These are phyloP conservation scores for Galeopsomyia nigrocyanea DNA, from an alignment of 2,888 invertebrate genomes.

Conservation along the genomic window DNA sequence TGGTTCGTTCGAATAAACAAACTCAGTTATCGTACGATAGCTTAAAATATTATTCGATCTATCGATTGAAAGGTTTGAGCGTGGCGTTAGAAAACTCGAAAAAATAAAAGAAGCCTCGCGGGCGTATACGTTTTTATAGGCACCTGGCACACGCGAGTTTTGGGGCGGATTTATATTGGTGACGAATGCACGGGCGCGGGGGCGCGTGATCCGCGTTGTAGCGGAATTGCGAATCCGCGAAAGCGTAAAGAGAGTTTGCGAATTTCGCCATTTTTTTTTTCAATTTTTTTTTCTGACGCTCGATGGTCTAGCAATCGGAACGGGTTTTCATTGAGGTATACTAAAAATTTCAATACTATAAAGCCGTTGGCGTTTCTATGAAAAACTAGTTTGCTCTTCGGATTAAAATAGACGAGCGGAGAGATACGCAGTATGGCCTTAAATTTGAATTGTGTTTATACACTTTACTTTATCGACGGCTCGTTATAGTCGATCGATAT, in stretches of 20 bases:
- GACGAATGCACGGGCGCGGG: constrained; percentile 31
- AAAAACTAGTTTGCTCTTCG: too few species aligned
- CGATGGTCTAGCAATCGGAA: too few species aligned
- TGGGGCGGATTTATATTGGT: constrained; percentile 28
- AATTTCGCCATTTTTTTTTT: constrained; percentile 19
- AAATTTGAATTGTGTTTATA: too few species aligned
- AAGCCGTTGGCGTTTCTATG: too few species aligned
- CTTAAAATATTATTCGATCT: constrained; percentile 11
- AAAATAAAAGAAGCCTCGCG: constrained; percentile 14
- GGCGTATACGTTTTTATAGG: not conserved
- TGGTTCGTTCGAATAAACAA: constrained; percentile 21
- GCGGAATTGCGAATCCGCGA: not conserved
- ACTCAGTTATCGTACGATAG: constrained; percentile 11
- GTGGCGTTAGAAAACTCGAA: constrained; percentile 5
- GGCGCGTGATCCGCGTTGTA: not conserved
- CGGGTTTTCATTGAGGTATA: too few species aligned
- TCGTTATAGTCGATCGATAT: too few species aligned
- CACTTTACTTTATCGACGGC: too few species aligned
- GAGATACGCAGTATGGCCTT: too few species aligned
- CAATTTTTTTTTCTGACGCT: too few species aligned
- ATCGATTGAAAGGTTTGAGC: constrained; percentile 1
- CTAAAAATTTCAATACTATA: too few species aligned
- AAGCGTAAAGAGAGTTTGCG: constrained; percentile 4
- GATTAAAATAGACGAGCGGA: too few species aligned
- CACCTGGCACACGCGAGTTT: constrained; percentile 2